Conservation (phyloP, 2,888 invertebrate genomes). For the Melipona bicolor region DNA sequence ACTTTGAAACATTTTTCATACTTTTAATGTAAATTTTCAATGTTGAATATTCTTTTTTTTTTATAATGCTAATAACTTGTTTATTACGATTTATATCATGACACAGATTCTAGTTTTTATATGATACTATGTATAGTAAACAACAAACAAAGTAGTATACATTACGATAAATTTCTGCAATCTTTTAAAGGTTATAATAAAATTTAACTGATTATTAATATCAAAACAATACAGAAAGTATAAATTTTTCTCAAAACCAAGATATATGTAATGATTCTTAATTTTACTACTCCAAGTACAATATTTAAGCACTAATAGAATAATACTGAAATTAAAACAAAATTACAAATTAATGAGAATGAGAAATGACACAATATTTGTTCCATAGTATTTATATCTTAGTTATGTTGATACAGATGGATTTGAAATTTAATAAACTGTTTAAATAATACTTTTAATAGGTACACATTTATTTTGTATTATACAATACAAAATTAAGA, state of each 20-base stretch:
- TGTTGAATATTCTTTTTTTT: neutral
- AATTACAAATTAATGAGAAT: neutral
- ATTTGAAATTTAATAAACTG: constrained; percentile 16
- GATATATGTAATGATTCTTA: no score
- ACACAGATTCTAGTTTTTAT: neutral
- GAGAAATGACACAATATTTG: constrained; percentile 4
- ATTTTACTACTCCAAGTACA: no score
- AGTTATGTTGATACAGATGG: constrained; percentile 15
- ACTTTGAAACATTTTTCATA: neutral
- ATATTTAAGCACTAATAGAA: no score
- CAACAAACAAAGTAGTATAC: neutral
- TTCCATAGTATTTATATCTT: neutral
- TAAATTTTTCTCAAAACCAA: no score
- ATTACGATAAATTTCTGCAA: no score
- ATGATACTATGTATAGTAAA: neutral
- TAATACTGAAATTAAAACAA: no score
- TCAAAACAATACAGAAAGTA: no score
- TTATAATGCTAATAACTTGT: neutral
- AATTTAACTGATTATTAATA: no score
- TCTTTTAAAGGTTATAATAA: no score
- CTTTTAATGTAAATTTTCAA: neutral
- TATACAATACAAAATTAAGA: neutral
- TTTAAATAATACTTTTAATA: constrained; percentile 7
- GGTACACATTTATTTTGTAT: neutral
- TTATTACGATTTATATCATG: neutral